phyloP scores from a whole-genome alignment of 2,113 vertebrate species.

The Merops nubicus region DNA sequence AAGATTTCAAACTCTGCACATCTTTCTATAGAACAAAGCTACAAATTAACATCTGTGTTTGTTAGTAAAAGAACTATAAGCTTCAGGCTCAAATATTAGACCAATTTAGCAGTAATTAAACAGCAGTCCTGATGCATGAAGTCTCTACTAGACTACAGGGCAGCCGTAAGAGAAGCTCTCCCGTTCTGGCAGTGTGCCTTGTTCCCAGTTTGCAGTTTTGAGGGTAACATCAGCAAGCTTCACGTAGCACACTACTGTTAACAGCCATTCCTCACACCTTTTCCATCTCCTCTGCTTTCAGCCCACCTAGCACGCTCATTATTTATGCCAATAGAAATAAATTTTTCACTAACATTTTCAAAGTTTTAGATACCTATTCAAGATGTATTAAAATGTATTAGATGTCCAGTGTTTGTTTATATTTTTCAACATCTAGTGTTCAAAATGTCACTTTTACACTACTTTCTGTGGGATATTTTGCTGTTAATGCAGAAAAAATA shows the following conservation, averaged over 20 bases:
- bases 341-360: neutral
- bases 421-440: neutral
- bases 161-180: neutral
- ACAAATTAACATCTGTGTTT: neutral
- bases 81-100: neutral
- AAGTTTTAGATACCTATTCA: neutral
- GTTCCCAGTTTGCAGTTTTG: neutral
- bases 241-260: neutral
- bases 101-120: neutral
- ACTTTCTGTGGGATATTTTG: neutral
- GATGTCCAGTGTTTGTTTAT: neutral
- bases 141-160: neutral
- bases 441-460: neutral
- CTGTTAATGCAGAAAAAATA: conserved; percentile 1
- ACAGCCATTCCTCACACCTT: neutral
- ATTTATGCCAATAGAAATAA: neutral
- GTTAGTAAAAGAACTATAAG: neutral
- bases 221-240: neutral
- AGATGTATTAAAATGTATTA: neutral
- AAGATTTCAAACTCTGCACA: neutral
- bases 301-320: neutral
- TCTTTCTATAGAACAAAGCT: neutral
- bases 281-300: neutral
- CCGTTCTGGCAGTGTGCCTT: neutral
- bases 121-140: neutral